Conservation (phyloP, 2,113 vertebrate genomes). For the Odontophorus gujanensis region DNA sequence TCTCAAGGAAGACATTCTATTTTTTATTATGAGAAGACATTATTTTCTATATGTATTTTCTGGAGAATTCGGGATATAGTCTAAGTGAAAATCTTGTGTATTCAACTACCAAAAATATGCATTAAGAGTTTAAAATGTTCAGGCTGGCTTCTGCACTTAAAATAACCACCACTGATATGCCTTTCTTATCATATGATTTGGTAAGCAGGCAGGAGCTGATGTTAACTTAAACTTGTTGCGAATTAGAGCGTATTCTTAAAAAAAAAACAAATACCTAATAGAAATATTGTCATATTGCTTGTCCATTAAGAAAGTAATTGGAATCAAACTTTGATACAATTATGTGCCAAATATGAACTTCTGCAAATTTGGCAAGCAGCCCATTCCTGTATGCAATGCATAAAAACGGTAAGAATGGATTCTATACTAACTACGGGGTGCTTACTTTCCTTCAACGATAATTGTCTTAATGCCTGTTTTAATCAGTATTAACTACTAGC, state of each 20-base stretch:
- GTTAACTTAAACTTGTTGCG: neutral
- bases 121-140: neutral
- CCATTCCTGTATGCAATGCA: conserved; percentile 46
- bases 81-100: neutral
- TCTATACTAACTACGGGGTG: conserved; percentile 77
- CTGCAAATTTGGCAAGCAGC: conserved; percentile 22
- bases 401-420: conserved; percentile 70
- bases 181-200: neutral
- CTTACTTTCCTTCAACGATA: conserved; percentile 86
- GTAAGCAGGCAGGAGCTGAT: neutral
- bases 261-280: neutral
- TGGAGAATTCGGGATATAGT: neutral
- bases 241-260: neutral
- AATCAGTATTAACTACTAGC: conserved; percentile 94
- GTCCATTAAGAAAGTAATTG: neutral
- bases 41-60: neutral
- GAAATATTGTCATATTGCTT: neutral
- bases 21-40: neutral
- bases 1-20: neutral
- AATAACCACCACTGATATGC: neutral
- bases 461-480: conserved; percentile 91
- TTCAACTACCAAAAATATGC: neutral
- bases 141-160: neutral
- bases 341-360: neutral
- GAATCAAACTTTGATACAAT: neutral